phyloP scores from a whole-genome alignment of 2,797 vertebrate species.

The Gambusia yucatana region DNA sequence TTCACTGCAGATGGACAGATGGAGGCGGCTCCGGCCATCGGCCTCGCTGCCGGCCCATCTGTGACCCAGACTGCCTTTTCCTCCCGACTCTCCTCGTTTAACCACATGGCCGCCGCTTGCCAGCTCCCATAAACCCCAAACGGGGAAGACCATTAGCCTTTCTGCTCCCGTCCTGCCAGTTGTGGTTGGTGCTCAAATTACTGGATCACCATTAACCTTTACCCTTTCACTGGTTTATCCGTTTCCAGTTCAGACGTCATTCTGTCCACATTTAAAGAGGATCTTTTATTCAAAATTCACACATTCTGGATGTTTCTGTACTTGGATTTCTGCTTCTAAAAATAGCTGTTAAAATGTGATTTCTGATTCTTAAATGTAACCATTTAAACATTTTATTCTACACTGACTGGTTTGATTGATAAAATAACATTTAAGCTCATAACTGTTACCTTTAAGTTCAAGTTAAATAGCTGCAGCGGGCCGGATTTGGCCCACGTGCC shows the following conservation, averaged over 20 bases:
- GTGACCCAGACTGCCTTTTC: conserved; percentile 44
- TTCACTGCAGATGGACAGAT: conserved; percentile 73
- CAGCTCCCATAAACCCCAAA: conserved; percentile 4
- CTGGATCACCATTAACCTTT: conserved; percentile 51
- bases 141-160: neutral
- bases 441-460: no score
- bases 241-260: neutral
- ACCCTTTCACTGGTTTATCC: neutral
- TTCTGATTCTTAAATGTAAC: no score
- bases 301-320: no score
- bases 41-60: conserved; percentile 59
- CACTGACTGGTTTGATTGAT: no score
- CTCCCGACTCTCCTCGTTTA: neutral
- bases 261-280: neutral
- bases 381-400: no score
- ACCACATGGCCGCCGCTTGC: neutral
- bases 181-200: conserved; percentile 51
- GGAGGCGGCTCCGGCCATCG: conserved; percentile 44
- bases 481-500: no score
- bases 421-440: no score
- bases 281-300: no score
- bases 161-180: neutral
- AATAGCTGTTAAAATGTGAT: no score
- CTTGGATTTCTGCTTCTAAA: no score
- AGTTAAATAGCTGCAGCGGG: no score